Evolutionary conservation across 2,888 invertebrate genomes (phyloP), one percentile per base, ranked within the genome.

Genomic region (Drosophila silvestris): DNA sequence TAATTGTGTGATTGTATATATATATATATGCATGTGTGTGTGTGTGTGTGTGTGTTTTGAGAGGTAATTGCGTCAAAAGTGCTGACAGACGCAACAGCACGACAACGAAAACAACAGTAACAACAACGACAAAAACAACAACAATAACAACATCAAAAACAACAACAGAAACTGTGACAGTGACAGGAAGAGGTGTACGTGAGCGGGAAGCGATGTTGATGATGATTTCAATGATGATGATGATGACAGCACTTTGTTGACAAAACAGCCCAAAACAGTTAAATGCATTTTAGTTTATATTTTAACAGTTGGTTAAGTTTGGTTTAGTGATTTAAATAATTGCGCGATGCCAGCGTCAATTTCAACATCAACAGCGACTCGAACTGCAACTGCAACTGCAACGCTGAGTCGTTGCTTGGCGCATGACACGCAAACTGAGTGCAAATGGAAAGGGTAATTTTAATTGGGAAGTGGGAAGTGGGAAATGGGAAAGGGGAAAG

Each of bases 241-340:
- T 79, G 85, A 85, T 83, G 85, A 81, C 82, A 82, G 74, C 82
- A 70, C 73, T 82, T 85, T 88, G 90, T 90, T 89, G 90, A 90
- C 89, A 89, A 85, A 81, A 81, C 81, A 89, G 79, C 74, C 79
- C 79, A 82, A 87, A 81, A 77, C 83, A 82, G 86, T 89, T 92
- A 91, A 91, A 89, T 92, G 88, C 91, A 91, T 81, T 92, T 91
- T 91, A 91, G 91, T 92, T 91, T 78, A 88, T 89, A 83, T 91
- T 92, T 92, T 92, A 91, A 92, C 92, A 92, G 91, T 92, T 91
- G 90, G 91, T 90, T 91, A 90, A 90, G 81, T 91, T 89, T 87
- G 82, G 81, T 82, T 91, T 91, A 91, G 90, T 91, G 88, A 89
- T 91, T 89, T 91, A 71, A 89, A 89, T 87, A 85, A 89, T 82